These are phyloP conservation scores for Cydia pomonella DNA, from an alignment of 1,140 invertebrate species.

Conservation along the genomic window DNA sequence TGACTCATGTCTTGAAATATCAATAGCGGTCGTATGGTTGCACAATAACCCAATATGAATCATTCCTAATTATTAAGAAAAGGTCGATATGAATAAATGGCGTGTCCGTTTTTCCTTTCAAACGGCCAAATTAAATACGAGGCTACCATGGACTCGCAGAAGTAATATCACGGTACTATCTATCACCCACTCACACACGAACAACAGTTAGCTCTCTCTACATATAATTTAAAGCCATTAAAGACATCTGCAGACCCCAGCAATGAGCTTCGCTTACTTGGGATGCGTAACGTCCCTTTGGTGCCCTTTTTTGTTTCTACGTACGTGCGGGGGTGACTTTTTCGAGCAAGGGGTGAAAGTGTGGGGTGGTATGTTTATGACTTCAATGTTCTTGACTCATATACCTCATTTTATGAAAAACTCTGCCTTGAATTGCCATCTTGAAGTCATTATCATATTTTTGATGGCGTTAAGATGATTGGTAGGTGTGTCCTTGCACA, in stretches of 20 bases:
- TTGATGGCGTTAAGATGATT: slow-evolving; percentile 44
- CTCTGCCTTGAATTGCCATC: slow-evolving; percentile 65
- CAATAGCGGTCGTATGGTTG: neutral
- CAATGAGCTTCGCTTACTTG: slow-evolving; percentile 75
- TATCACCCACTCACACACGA: slow-evolving; percentile 62
- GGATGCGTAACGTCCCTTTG: slow-evolving; percentile 75
- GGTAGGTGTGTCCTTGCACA: neutral
- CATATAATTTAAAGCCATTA: slow-evolving; percentile 80
- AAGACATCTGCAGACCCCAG: slow-evolving; percentile 78
- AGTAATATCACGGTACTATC: slow-evolving; percentile 58
- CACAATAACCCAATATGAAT: neutral
- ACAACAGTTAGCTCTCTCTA: slow-evolving; percentile 75
- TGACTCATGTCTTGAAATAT: neutral
- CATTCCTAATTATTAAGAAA: neutral
- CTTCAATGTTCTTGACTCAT: slow-evolving; percentile 76
- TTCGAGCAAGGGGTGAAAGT: slow-evolving; percentile 75
- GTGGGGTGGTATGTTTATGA: slow-evolving; percentile 74
- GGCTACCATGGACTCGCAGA: neutral
- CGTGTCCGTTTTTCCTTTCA: neutral
- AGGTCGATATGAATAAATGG: neutral
- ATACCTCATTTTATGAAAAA: slow-evolving; percentile 77
- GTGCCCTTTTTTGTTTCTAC: slow-evolving; percentile 73
- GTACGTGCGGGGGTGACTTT: slow-evolving; percentile 77
- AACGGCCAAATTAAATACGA: neutral
- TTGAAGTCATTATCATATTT: slow-evolving; percentile 62